These are phyloP conservation scores for Stenichneumon culpator DNA, from an alignment of 2,888 invertebrate species.

Conservation along the genomic window DNA sequence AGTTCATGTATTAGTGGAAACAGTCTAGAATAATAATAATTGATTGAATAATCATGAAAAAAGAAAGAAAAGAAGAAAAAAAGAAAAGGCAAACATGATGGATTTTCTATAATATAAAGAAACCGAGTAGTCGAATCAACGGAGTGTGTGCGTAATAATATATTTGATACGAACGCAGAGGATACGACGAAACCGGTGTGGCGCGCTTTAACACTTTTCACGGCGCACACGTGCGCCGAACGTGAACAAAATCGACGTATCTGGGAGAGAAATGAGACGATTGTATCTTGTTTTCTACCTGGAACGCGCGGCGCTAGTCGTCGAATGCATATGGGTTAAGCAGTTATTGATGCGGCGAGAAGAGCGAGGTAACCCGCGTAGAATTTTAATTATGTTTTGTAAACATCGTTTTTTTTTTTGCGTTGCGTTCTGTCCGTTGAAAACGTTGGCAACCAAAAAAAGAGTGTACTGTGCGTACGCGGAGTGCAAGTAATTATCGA, in stretches of 20 bases:
- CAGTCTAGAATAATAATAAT: constrained; percentile 72
- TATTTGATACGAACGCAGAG: constrained; percentile 81
- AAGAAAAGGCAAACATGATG: constrained; percentile 76
- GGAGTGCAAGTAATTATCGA: constrained; percentile 5
- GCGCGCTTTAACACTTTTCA: constrained; percentile 69
- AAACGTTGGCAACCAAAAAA: neutral
- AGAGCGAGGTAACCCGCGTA: neutral
- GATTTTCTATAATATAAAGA: constrained; percentile 60
- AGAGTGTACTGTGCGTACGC: neutral
- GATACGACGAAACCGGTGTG: constrained; percentile 40
- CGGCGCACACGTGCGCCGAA: constrained; percentile 74
- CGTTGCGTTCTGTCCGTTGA: neutral
- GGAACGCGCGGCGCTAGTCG: neutral
- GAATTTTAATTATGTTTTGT: constrained; percentile 1
- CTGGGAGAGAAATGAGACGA: neutral
- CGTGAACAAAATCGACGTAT: constrained; percentile 72
- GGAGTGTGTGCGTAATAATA: constrained; percentile 78
- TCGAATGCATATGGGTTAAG: neutral
- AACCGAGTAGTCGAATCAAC: constrained; percentile 79
- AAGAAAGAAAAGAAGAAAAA: constrained; percentile 72
- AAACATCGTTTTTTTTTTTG: constrained; percentile 3
- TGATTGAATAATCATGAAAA: constrained; percentile 60
- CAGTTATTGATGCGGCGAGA: neutral
- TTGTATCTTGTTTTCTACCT: neutral
- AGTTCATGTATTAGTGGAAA: constrained; percentile 89